These are phyloP conservation scores for Ceuthmochares aereus DNA, from an alignment of 2,113 vertebrate species.

Conservation along the genomic window DNA sequence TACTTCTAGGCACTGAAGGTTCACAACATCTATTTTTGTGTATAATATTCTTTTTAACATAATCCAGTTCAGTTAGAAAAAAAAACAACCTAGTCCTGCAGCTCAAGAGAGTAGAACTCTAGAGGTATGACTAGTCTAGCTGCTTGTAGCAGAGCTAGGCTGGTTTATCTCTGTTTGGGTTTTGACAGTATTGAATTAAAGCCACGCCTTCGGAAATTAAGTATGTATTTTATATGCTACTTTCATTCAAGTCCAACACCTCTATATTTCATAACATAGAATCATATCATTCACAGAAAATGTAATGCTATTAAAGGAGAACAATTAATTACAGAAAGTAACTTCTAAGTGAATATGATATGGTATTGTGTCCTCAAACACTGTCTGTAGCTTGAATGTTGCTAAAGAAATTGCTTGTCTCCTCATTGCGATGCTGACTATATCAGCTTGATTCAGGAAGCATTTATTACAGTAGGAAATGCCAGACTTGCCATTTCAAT, in stretches of 20 bases:
- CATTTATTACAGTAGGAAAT: background rate
- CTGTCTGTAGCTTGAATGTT: background rate
- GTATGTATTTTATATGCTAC: background rate
- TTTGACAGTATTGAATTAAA: background rate
- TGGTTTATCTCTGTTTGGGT: background rate
- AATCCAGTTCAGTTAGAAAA: background rate
- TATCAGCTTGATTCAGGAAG: background rate
- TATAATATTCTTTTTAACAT: background rate
- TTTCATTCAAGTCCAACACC: background rate
- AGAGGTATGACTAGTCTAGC: background rate
- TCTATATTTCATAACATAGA: background rate
- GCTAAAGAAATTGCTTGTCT: background rate
- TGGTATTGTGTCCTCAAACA: background rate
- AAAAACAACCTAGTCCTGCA: background rate
- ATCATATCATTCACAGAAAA: background rate
- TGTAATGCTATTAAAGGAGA: background rate
- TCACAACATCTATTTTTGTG: background rate
- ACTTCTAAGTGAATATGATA: background rate
- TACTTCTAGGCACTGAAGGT: background rate
- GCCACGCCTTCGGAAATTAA: background rate
- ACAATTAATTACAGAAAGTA: background rate
- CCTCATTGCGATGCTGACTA: background rate
- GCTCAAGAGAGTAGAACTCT: background rate
- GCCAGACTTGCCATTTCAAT: background rate
- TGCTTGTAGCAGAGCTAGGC: background rate